Evolutionary conservation across 1,140 invertebrate species (phyloP), one percentile per base, ranked within the genome.

Genomic region (Anastatus disparis): DNA sequence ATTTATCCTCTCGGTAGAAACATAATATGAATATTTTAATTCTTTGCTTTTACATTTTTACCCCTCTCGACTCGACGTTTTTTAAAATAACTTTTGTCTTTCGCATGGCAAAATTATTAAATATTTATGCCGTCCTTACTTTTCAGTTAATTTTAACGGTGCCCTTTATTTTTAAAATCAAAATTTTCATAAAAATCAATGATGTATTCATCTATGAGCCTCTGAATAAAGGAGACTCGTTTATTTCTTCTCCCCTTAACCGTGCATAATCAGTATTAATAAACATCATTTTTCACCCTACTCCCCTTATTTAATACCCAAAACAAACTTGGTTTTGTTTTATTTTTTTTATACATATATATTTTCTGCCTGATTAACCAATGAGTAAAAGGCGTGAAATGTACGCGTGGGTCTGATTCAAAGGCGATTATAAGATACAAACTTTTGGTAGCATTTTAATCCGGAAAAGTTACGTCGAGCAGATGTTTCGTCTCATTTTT

Each of bases 401-500:
- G 26, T 26, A 52, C 26, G n/a, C n/a, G n/a, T n/a, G n/a, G n/a
- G n/a, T n/a, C n/a, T n/a, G 9, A 12, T 0, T 17, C 46, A 22
- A 52, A 52, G 15, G 50, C 50, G 50, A 52, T 52, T 52, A 52
- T 9, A 50, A 13, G 15, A 52, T 26, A 24, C 20, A 20, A 52
- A 20, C n/a, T n/a, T n/a, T n/a, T n/a, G n/a, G n/a, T n/a, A n/a
- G n/a, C n/a, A 52, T 26, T 20, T 27, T 31, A 56, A 56, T 56
- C 53, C 29, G 53, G 29, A 56, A 56, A 56, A 31, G 53, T 29
- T 29, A 31, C 42, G 7, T 44, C 48, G 48, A 50, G 56, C 35
- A 59, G 31, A 40, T 42, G 31, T 59, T 59, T 42, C n/a, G 26
- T 13, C 20, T 17, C 22, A 3, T 52, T 26, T 52, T 52, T 52